Base-by-base conservation (phyloP, 64 coral and sea anemone genomes). In the Stylophora pistillata region DNA sequence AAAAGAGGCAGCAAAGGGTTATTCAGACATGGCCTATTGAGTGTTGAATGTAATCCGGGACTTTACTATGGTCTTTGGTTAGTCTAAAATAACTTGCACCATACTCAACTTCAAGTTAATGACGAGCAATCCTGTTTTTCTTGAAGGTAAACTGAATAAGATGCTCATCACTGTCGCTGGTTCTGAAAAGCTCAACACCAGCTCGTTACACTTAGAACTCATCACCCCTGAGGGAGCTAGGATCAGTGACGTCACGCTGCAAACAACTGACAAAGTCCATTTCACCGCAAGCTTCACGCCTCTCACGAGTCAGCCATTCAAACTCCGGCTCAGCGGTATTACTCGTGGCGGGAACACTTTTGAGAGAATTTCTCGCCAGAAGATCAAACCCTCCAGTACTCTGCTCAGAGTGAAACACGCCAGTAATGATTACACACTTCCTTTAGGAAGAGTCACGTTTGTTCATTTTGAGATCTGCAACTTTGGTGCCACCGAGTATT, bases 111-210 rank as follows among this genome's bases (percentile, higher is more conserved):
- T 66, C 17, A 63, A 70, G 18, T 53, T 54, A 74, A 37, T 58
- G 2, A 5, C 12, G 28, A 6, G 41, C 26, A 30, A 26, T n/a
- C 4, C 15, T 69, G 27, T 55, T 55, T 21, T 70, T 59, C 54
- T 18, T 18, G 17, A 55, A 94, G 94, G 89, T 31, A 63, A 76
- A 81, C 55, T 28, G 31, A 95, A 52, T 34, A 74, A 88, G 56
- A 16, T 95, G 27, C 25, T 95, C 10, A 71, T 95, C 15, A 95
- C 94, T 15, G 60, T 95, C 13, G 94, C 94, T 13, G 94, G 94
- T 53, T 29, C 66, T n/a, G 77, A 95, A n/a, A 95, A 91, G 71
- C 58, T 91, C 37, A 56, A 65, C 29, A 62, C 32, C 10, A 76
- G 62, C 53, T 83, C 93, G 20, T 18, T 95, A n/a, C 68, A 25